These are phyloP conservation scores for Bos javanicus DNA, from an alignment of 2,113 vertebrate genomes.

Conservation along the genomic window DNA sequence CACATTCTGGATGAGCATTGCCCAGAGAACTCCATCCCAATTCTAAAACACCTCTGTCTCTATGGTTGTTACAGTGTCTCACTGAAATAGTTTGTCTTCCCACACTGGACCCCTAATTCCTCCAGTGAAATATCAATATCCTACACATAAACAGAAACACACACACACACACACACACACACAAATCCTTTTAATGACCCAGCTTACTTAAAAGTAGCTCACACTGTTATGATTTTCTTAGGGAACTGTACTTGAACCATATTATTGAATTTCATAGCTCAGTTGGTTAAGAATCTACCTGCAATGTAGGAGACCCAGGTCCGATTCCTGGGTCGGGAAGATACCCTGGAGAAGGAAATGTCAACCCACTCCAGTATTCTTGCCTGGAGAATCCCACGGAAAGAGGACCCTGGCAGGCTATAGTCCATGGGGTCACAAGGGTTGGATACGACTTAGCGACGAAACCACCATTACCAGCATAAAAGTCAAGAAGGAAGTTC, in stretches of 20 bases:
- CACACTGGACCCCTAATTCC: neutral
- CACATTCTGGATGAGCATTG: neutral
- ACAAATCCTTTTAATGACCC: neutral
- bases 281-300: neutral
- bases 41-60: neutral
- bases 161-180: neutral
- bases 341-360: neutral
- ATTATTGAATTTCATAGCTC: neutral
- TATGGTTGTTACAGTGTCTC: neutral
- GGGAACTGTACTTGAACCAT: neutral
- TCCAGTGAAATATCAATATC: neutral
- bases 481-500: neutral
- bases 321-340: accelerated
- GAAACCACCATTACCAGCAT: neutral
- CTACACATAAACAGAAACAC: too few species aligned
- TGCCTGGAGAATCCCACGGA: accelerated
- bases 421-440: neutral
- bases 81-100: neutral
- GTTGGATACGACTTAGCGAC: neutral
- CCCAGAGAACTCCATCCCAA: neutral
- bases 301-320: neutral
- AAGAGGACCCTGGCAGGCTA: neutral
- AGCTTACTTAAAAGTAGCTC: neutral
- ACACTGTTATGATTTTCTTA: neutral
- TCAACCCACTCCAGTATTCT: neutral